Base-by-base conservation (phyloP, 1,140 invertebrate species). In the Adoxophyes honmai region DNA sequence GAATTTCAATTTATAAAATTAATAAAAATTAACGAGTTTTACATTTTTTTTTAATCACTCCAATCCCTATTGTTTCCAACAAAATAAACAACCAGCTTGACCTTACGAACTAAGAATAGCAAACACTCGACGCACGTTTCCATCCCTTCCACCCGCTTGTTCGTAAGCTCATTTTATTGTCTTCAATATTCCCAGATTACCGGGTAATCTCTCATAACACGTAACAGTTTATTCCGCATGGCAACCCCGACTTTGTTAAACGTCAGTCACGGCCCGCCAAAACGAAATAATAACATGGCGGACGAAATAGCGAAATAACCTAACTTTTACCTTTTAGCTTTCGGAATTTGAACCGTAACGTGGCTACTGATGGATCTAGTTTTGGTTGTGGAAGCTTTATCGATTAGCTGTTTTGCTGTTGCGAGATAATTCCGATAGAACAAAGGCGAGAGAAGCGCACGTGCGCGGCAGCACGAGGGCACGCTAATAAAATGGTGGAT, bases 181-280 rank as follows among this genome's bases (percentile, higher is more conserved):
- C 81, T 88, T 88, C 81, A 88, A 88, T 88, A 86, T 86, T 84
- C 81, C 80, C 83, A 88, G 85, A 88, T 88, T 88, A 88, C 73
- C 71, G 66, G 68, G 67, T 82, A 88, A 88, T 88, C 85, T 86
- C 83, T 88, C 81, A 86, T 88, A 86, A 88, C 74, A 78, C 54
- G 64, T 78, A 85, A 86, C 83, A 84, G 83, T 86, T 88, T 86
- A 86, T 88, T 88, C 80, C 83, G 83, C 81, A 80, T 88, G 81
- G 83, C 77, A 86, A 86, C 85, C 84, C 78, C 75, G 81, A 75
- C 80, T 86, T 83, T 80, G 79, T 79, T 72, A 68, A 70, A 76
- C 74, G 78, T 85, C 78, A 85, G 68, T 82, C 77, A 82, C 64
- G 72, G 64, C 78, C 85, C 79, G 81, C 75, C 79, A 80, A 88